phyloP scores from a whole-genome alignment of 2,888 invertebrate species.

The Caenorhabditis afra region DNA sequence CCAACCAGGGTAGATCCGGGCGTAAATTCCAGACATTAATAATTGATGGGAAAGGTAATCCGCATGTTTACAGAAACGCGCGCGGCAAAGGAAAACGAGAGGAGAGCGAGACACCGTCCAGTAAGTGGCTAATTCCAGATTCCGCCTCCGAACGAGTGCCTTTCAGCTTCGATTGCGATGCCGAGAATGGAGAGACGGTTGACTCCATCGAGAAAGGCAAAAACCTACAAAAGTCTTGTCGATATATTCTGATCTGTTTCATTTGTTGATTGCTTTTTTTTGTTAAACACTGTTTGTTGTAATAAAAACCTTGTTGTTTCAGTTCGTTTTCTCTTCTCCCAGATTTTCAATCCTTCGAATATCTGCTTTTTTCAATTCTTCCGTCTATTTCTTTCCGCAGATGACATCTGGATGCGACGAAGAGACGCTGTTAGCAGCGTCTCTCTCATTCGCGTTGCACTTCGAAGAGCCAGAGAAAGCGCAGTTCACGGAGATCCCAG shows the following conservation, averaged over 20 bases:
- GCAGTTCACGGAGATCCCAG: not conserved
- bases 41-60: conserved; percentile 7
- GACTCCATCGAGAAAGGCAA: conserved; percentile 45
- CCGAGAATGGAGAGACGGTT: conserved; percentile 28
- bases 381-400: not conserved
- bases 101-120: not conserved
- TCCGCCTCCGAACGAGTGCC: not conserved
- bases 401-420: conserved; percentile 8
- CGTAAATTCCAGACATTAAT: conserved; percentile 17
- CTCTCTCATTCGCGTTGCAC: conserved; percentile 23
- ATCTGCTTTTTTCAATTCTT: not conserved
- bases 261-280: not conserved
- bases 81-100: not conserved
- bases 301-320: not conserved
- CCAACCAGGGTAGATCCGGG: not conserved
- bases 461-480: not conserved
- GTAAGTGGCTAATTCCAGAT: not conserved
- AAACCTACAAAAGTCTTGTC: conserved; percentile 28
- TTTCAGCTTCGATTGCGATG: conserved; percentile 11
- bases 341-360: not conserved
- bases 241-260: not conserved
- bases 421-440: not conserved
- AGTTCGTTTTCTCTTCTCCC: not conserved
- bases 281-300: not conserved
- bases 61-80: too few species aligned